Evolutionary conservation across 2,888 invertebrate species (phyloP), one percentile per base, ranked within the genome.

Genomic region (Ligdia adustata): DNA sequence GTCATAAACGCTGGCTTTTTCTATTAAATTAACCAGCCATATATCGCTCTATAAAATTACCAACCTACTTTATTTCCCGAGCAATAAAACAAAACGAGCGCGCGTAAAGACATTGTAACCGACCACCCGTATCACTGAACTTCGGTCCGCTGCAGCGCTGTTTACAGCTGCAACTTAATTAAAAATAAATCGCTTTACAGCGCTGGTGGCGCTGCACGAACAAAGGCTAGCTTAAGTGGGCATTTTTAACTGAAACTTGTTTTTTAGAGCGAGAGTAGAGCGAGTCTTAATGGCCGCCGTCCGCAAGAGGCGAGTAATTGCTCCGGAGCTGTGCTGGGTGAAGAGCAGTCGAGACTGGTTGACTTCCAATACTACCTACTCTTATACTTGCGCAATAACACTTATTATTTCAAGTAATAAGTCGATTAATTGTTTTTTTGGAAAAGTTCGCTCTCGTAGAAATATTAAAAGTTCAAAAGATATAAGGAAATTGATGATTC

Each of bases 211-310:
- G 9, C 29, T 24, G 11, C n/a, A n/a, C n/a, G 35, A 55, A 55
- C 41, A 51, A 49, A 43, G 48, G 44, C 39, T 34, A 37, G 20
- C 41, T 44, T 41, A 45, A 43, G 26, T 41, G 26, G 41, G 34
- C 51, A 6, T 43, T 54, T 44, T 51, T 45, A 38, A 27, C 43
- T 18, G 24, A 20, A 45, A 47, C 34, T 35, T 32, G 31, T 28
- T 26, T 9, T n/a, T 18, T 18, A n/a, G n/a, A n/a, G n/a, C n/a
- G n/a, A n/a, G n/a, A n/a, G n/a, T n/a, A n/a, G n/a, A n/a, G 43
- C 35, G 27, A 24, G 40, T 33, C 40, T 40, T 28, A 44, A 40
- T 40, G 40, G 43, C 18, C 31, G 31, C 31, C 16, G 31, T 37
- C 39, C 35, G 43, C 39, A 39, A 35, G 47, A 15, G 16, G 32